Base-by-base conservation (phyloP, 1,140 invertebrate species). In the Scaptomyza pallida region DNA sequence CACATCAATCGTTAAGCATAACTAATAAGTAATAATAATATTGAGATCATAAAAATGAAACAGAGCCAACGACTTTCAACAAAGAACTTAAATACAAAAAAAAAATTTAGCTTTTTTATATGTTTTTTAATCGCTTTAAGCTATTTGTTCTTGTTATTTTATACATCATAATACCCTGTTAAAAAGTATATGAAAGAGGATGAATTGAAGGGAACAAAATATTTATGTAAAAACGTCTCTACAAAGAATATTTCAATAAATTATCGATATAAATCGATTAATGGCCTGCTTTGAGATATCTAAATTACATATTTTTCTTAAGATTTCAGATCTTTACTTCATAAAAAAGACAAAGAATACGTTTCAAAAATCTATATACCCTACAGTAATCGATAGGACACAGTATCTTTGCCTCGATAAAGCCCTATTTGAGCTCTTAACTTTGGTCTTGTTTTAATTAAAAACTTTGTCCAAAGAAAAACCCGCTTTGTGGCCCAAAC, bases 391-490 rank as follows among this genome's bases (percentile, higher is more conserved):
- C 23, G 23, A 26, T 21, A 21, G 21, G 21, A 6, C 23, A 6
- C 6, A 6, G 4, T 26, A 26, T 26, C 6, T 26, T 26, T 6
- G 2, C 23, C 2, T 6, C 6, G 23, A 5, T 15, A 10, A 19
- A 23, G 5, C 9, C n/a, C 1, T n/a, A 26, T 26, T 5, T 6
- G 5, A 26, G n/a, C n/a, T n/a, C n/a, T n/a, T n/a, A n/a, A n/a
- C n/a, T n/a, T 37, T 15, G 9, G 35, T 40, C 12, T 40, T 54
- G 35, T 54, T 54, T 54, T 40, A 54, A 40, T 40, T 40, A n/a
- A n/a, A 37, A 52, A 0, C n/a, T n/a, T 37, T 41, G 15, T 12
- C 4, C 4, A 33, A 21, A 40, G 21, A 41, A n/a, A 55, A 43
- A 16, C 8, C 17, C 50, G 47, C 41, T 55, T 23, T 56, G 15